Base-by-base conservation (phyloP, 92 coral and sea anemone genomes). In the Porites cylindrica region DNA sequence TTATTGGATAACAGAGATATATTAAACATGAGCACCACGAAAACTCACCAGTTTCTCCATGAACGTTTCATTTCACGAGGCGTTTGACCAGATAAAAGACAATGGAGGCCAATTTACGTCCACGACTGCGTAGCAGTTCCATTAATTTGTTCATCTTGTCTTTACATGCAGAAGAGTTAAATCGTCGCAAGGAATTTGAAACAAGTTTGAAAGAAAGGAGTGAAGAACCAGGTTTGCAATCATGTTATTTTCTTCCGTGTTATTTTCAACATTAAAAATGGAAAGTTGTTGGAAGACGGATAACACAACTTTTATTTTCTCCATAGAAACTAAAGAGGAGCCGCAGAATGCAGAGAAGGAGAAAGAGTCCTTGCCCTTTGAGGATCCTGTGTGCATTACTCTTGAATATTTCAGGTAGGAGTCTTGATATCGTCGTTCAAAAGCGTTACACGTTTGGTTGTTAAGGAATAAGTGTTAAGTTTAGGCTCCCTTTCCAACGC, bases 381-480 rank as follows among this genome's bases (percentile, higher is more conserved):
- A 84, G 1, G 94, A 95, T 70, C 94, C 94, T 20, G 92, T 95
- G 18, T 93, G 85, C 63, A 90, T 95, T 73, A 88, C 94, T 59
- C 94, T 95, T 50, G 96, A 95, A 56, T 93, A 93, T 83, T 93
- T 91, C 76, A 93, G 91, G 98, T 95, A 74, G 1, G 64, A 24
- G 38, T 32, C 32, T 2, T 6, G 4, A 1, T 32, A 47, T 3
- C 9, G 1, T 8, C 1, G 11, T 6, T 14, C 8, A 1, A 32
- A 16, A 21, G 16, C 60, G 4, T 14, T 10, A 6, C 7, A 32
- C 1, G 17, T 0, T 61, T 61, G 9, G 24, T 32, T n/a, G 54
- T 8, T 8, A 76, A 78, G 43, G 8, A 18, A 52, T 61, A 24
- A 52, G 3, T 47, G 19, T 20, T 8, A 60, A 29, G 4, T 26